A percentile compares a stretch with the other conserved stretches of the same genome.
These are phyloP conservation scores for Rousettus madagascariensis DNA, from an alignment of 2,797 vertebrate genomes.

Conservation along the genomic window DNA sequence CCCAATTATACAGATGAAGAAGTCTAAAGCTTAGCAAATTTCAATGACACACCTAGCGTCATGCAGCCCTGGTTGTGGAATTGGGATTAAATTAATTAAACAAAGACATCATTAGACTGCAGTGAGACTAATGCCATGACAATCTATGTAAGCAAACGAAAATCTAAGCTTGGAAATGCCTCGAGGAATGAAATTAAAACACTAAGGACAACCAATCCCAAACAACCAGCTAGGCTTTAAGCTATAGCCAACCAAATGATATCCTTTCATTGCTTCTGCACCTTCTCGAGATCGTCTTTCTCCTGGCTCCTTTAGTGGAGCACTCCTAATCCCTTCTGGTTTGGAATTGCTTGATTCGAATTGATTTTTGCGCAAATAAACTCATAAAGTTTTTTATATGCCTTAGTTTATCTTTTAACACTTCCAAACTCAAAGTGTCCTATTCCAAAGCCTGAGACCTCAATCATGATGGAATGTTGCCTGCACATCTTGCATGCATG, in stretches of 20 bases:
- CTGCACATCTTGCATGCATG: accelerated
- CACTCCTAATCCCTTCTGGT: neutral
- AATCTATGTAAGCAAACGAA: neutral
- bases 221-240: neutral
- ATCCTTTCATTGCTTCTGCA: neutral
- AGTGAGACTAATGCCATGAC: neutral
- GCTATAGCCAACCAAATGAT: neutral
- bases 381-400: neutral
- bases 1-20: neutral
- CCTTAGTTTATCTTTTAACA: neutral
- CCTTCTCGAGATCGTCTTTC: neutral
- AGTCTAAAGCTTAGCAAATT: neutral
- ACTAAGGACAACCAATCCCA: neutral
- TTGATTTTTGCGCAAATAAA: neutral
- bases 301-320: neutral
- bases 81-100: neutral
- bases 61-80: neutral
- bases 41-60: neutral
- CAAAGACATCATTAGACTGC: neutral
- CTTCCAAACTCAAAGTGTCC: neutral
- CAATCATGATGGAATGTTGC: accelerated
- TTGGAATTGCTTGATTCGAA: neutral
- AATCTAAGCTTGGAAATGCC: neutral
- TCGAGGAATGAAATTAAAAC: neutral
- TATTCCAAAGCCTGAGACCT: neutral